phyloP scores from a whole-genome alignment of 2,797 vertebrate species.

The Neoniphon sammara region DNA sequence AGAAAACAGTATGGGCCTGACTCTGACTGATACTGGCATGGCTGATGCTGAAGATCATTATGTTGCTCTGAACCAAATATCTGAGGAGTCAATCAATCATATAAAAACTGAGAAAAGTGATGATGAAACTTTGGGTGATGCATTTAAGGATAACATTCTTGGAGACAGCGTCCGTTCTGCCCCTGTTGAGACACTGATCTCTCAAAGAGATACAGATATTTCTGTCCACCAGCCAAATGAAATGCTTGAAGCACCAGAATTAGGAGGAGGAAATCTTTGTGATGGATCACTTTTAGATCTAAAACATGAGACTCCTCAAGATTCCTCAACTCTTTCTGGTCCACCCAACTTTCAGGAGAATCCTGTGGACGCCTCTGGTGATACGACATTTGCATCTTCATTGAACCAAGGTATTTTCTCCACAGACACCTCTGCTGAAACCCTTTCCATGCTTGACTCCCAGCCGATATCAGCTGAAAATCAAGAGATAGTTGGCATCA shows the following conservation, averaged over 20 bases:
- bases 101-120: conserved; percentile 6
- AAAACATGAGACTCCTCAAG: conserved; percentile 14
- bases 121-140: conserved; percentile 14
- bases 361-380: not conserved
- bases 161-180: conserved; percentile 26
- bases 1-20: conserved; percentile 6
- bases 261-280: not conserved
- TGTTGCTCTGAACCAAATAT: not conserved
- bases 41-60: conserved; percentile 24
- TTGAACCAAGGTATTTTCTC: conserved; percentile 27
- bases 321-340: conserved; percentile 40
- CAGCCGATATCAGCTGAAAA: conserved; percentile 15
- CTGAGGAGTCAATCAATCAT: conserved; percentile 27
- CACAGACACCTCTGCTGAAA: conserved; percentile 23
- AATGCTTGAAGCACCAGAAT: not conserved
- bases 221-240: conserved; percentile 18
- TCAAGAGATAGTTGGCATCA: conserved; percentile 20
- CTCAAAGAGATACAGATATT: conserved; percentile 31
- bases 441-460: conserved; percentile 35
- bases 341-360: conserved; percentile 33
- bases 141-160: conserved; percentile 36
- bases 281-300: conserved; percentile 37
- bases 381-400: conserved; percentile 28
- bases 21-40: not conserved
- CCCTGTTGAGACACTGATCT: conserved; percentile 2